Conservation (phyloP, 2,113 vertebrate species). For the Toxotes chatareus region DNA sequence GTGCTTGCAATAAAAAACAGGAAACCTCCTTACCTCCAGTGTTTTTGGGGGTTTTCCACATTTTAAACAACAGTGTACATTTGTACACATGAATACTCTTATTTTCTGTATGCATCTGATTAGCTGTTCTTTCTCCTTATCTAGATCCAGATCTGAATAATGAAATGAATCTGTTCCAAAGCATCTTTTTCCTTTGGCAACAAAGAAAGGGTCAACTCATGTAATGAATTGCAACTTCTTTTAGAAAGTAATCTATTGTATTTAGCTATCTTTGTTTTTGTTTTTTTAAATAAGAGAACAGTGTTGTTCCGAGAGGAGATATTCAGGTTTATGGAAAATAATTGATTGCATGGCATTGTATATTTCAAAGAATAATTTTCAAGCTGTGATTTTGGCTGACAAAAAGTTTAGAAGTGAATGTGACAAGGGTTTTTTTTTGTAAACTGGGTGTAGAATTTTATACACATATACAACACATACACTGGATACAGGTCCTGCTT, state of each 20-base stretch:
- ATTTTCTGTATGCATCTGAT: slow-evolving; percentile 23
- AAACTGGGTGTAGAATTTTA: not conserved
- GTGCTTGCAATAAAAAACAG: not conserved
- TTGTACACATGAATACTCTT: slow-evolving; percentile 8
- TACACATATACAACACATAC: not conserved
- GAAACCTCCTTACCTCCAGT: slow-evolving; percentile 9
- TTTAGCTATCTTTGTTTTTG: not conserved
- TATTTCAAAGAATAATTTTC: slow-evolving; percentile 1
- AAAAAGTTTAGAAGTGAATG: not conserved
- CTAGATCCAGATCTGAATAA: slow-evolving; percentile 22
- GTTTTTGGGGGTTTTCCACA: not conserved
- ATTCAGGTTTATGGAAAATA: not conserved
- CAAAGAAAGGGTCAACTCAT: slow-evolving; percentile 13
- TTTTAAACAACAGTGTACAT: slow-evolving; percentile 6
- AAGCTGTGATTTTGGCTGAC: not conserved
- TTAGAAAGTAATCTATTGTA: not conserved
- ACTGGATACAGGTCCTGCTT: slow-evolving; percentile 15
- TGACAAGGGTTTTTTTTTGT: not conserved
- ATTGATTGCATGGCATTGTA: not conserved
- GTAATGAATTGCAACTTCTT: slow-evolving; percentile 10
- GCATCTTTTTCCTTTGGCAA: slow-evolving; percentile 32
- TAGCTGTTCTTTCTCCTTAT: slow-evolving; percentile 15
- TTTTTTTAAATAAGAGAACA: not conserved
- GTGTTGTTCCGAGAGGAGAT: not conserved
- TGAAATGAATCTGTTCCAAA: slow-evolving; percentile 21